These are phyloP conservation scores for Diadophis punctatus DNA, from an alignment of 2,113 vertebrate species.

Conservation along the genomic window DNA sequence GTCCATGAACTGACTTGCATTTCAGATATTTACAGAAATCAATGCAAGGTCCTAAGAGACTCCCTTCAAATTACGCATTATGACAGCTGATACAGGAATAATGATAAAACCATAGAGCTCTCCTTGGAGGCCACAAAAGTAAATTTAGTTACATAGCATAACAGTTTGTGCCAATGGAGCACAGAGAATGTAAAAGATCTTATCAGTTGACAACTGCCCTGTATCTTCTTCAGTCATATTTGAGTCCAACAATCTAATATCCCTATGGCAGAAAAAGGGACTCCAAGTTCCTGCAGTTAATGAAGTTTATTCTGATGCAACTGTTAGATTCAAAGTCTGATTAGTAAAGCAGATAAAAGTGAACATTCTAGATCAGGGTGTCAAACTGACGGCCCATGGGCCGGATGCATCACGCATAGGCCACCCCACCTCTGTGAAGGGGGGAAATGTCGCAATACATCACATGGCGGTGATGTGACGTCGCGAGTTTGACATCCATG, in stretches of 20 bases:
- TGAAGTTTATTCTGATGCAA: neutral
- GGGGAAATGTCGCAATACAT: too few species aligned
- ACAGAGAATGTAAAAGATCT: conserved; percentile 4
- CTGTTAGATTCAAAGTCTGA: neutral
- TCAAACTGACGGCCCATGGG: too few species aligned
- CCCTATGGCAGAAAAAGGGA: neutral
- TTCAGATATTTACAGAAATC: neutral
- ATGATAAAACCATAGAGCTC: neutral
- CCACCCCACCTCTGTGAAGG: too few species aligned
- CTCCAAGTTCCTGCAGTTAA: neutral
- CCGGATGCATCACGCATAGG: too few species aligned
- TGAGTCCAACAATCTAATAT: neutral
- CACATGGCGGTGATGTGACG: too few species aligned
- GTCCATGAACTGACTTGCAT: neutral
- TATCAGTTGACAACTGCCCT: neutral
- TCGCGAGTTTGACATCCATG: too few species aligned
- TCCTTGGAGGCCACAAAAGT: neutral
- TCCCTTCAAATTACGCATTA: neutral
- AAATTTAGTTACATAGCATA: conserved; percentile 16
- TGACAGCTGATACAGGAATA: conserved; percentile 9
- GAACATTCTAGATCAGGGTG: neutral
- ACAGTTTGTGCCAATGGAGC: conserved; percentile 5
- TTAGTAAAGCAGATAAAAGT: neutral
- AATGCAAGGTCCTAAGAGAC: neutral
- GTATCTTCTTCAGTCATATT: neutral